phyloP scores from a whole-genome alignment of 2,113 vertebrate species.

The Crotalus horridus region DNA sequence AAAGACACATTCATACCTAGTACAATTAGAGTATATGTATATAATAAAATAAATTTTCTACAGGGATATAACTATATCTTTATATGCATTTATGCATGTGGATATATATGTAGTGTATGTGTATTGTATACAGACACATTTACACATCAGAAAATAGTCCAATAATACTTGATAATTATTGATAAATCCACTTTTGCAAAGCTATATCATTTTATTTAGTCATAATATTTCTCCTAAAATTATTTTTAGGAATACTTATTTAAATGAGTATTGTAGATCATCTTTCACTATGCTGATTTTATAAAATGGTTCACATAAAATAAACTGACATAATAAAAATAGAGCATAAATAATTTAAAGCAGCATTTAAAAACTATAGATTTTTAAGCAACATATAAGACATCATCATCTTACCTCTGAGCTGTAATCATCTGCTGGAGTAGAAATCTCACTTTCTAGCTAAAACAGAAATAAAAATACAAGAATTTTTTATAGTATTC shows the following conservation, averaged over 20 bases:
- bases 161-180: neutral
- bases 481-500: constrained; percentile 45
- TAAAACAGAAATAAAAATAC: constrained; percentile 70
- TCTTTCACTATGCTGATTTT: neutral
- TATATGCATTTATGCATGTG: neutral
- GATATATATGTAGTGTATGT: too few species aligned
- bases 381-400: neutral
- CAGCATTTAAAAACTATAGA: neutral
- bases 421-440: constrained; percentile 90
- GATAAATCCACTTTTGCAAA: neutral
- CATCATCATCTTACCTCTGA: constrained; percentile 84
- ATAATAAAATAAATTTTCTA: neutral
- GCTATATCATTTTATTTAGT: neutral
- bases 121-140: neutral
- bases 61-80: neutral
- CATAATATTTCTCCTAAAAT: neutral
- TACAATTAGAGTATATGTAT: constrained; percentile 39
- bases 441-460: constrained; percentile 90
- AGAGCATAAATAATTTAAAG: neutral
- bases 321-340: neutral
- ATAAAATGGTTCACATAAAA: neutral
- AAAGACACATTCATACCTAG: neutral
- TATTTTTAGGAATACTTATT: neutral
- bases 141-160: neutral
- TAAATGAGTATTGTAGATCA: neutral